A percentile compares a stretch with the other conserved stretches of the same genome.
These are phyloP conservation scores for Eumaeus atala DNA, from an alignment of 1,140 invertebrate species.

Conservation along the genomic window DNA sequence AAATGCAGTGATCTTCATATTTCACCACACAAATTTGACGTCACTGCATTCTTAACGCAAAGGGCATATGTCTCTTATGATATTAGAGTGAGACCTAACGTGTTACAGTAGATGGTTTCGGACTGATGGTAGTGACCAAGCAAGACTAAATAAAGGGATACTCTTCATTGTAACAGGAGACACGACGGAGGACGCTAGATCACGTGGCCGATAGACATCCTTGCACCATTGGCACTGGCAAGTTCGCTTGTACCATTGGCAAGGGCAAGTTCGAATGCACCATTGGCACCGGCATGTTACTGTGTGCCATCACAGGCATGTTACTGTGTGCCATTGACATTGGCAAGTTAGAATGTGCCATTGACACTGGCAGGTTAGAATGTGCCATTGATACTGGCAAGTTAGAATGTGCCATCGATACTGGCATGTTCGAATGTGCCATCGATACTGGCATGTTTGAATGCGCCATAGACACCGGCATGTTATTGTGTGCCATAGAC, in stretches of 20 bases:
- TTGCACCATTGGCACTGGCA: background rate
- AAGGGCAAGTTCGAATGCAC: background rate
- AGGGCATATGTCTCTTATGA: too few species aligned
- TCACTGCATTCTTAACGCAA: too few species aligned
- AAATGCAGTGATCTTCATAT: too few species aligned
- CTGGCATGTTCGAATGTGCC: background rate
- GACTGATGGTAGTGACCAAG: too few species aligned
- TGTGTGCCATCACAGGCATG: constrained; percentile 1
- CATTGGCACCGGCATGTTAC: background rate
- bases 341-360: background rate
- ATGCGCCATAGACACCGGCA: background rate
- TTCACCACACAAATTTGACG: too few species aligned
- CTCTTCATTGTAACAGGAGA: background rate
- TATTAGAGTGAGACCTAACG: too few species aligned
- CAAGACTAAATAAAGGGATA: background rate
- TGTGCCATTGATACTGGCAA: background rate
- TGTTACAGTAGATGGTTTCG: too few species aligned
- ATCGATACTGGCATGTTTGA: background rate
- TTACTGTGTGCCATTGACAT: background rate
- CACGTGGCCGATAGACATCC: background rate
- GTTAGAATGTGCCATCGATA: background rate
- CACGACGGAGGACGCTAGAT: background rate
- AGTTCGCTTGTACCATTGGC: background rate
- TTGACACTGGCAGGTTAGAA: background rate
- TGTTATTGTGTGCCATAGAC: background rate